Evolutionary conservation across 2,888 invertebrate genomes (phyloP).

Genomic region (Sesia bembeciformis): DNA sequence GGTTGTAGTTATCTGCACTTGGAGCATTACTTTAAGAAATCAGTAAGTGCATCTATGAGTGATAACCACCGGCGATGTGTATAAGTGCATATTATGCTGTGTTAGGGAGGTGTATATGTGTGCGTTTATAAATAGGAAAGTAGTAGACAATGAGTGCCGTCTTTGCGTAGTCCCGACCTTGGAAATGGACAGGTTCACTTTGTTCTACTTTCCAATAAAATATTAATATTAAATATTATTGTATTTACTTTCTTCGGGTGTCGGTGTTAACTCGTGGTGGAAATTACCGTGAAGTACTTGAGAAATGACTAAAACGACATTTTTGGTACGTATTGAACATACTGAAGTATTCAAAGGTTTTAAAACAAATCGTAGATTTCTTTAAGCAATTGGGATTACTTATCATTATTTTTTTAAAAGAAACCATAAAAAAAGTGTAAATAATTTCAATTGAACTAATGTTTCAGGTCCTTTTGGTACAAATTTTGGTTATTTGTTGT

Average conservation of each 20-base stretch:
- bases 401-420: no score
- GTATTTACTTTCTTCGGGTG: not conserved
- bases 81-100: not conserved
- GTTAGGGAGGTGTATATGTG: conserved; percentile 17
- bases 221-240: conserved; percentile 1
- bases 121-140: conserved; percentile 67
- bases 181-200: conserved; percentile 49
- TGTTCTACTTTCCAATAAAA: not conserved
- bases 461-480: not conserved
- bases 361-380: no score
- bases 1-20: not conserved
- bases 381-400: no score
- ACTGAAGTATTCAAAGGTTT: no score
- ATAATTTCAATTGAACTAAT: not conserved
- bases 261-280: not conserved
- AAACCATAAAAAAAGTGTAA: not conserved
- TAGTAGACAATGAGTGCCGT: conserved; percentile 39
- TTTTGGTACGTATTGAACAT: not conserved
- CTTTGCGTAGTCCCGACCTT: conserved; percentile 58
- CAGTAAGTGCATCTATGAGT: not conserved
- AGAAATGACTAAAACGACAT: not conserved
- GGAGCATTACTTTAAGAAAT: not conserved
- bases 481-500: not conserved
- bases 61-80: not conserved
- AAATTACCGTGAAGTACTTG: not conserved